phyloP scores from a whole-genome alignment of 2,888 invertebrate species.

The Hydriomena furcata region DNA sequence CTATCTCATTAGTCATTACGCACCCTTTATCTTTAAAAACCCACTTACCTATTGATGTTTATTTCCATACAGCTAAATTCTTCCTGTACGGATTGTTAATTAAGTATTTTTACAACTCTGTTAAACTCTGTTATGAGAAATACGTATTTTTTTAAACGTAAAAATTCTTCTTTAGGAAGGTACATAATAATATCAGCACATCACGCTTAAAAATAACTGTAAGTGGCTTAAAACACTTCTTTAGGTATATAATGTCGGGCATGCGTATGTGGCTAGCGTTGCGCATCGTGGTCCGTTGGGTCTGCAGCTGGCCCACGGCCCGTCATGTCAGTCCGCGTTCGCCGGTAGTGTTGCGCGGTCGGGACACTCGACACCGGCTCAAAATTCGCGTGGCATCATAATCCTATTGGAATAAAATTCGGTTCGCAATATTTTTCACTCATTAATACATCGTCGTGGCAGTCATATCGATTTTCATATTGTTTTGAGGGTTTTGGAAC shows the following conservation, averaged over 20 bases:
- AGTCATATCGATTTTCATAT: constrained; percentile 4
- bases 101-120: too few relatives aligned
- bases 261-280: constrained; percentile 15
- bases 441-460: constrained; percentile 22
- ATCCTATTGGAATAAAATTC: constrained; percentile 34
- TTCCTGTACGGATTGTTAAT: too few relatives aligned
- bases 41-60: too few relatives aligned
- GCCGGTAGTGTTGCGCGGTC: constrained; percentile 40
- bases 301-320: background rate
- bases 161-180: too few relatives aligned
- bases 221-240: too few relatives aligned
- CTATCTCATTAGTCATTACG: too few relatives aligned
- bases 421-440: constrained; percentile 23
- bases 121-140: too few relatives aligned
- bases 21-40: too few relatives aligned
- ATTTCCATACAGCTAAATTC: too few relatives aligned
- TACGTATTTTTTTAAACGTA: too few relatives aligned
- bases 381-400: constrained; percentile 43
- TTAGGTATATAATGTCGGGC: constrained; percentile 3
- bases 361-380: constrained; percentile 26
- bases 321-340: constrained; percentile 46
- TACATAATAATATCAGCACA: too few relatives aligned
- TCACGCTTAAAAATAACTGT: too few relatives aligned
- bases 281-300: constrained; percentile 12
- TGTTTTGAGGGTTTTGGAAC: background rate